Percentiles rank a stretch among this genome's conserved stretches.
Evolutionary conservation across 2,113 vertebrate genomes (phyloP).

Genomic region (Martes martes): DNA sequence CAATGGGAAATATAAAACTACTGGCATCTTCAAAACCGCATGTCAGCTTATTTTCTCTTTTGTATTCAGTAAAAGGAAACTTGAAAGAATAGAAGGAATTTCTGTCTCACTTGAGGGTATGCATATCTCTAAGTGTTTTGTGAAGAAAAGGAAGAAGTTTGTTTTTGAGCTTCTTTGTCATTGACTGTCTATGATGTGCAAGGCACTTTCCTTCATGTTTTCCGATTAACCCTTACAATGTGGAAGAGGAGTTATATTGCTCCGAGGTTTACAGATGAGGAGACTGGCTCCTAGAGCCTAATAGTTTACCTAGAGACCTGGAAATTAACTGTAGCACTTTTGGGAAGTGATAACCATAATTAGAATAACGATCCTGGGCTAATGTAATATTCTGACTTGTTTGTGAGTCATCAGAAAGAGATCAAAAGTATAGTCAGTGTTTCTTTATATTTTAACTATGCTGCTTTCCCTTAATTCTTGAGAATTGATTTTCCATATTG

Average conservation of each 20-base stretch:
- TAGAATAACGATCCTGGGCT: conserved; percentile 11
- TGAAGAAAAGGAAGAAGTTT: conserved; percentile 23
- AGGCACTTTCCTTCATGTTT: background rate
- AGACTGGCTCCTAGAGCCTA: background rate
- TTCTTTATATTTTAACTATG: background rate
- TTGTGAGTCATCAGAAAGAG: background rate
- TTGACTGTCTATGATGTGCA: background rate
- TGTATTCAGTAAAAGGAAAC: conserved; percentile 31
- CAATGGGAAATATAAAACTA: background rate
- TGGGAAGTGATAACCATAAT: background rate
- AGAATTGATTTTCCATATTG: background rate
- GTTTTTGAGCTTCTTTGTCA: background rate
- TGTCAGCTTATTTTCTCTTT: conserved; percentile 9
- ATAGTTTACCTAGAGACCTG: background rate
- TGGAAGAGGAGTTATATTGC: background rate
- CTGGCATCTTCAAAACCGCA: background rate
- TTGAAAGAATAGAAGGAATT: conserved; percentile 19
- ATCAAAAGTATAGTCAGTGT: background rate
- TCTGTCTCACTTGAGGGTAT: background rate
- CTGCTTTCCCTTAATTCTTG: background rate
- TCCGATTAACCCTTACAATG: background rate
- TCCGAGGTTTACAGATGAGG: background rate
- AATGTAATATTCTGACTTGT: background rate
- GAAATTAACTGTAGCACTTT: background rate
- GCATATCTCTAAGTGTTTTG: background rate